These are phyloP conservation scores for Lycocerus yunnanus DNA, from an alignment of 2,888 invertebrate genomes.

Conservation along the genomic window DNA sequence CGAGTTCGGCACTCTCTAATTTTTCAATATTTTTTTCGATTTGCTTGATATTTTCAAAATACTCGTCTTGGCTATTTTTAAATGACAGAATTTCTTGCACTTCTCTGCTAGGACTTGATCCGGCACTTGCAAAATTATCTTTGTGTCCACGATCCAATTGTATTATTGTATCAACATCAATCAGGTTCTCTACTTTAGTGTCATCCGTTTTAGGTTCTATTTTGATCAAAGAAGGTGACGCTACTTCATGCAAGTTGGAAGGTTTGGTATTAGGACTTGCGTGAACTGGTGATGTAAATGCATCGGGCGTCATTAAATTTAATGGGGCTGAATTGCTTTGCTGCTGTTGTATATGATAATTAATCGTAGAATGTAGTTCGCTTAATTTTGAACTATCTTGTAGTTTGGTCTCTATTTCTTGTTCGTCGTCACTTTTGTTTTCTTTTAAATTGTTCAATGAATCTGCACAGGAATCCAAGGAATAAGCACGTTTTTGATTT, in stretches of 20 bases:
- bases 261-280: conserved; percentile 34
- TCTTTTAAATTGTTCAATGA: conserved; percentile 26
- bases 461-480: conserved; percentile 27
- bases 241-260: conserved; percentile 28
- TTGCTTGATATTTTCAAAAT: conserved; percentile 48
- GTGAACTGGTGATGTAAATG: conserved; percentile 68
- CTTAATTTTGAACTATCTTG: conserved; percentile 47
- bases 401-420: conserved; percentile 34
- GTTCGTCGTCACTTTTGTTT: conserved; percentile 35
- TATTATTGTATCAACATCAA: conserved; percentile 36
- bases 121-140: conserved; percentile 71
- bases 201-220: conserved; percentile 35
- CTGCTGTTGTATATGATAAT: conserved; percentile 50
- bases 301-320: conserved; percentile 87
- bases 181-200: conserved; percentile 42
- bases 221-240: conserved; percentile 26
- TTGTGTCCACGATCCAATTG: conserved; percentile 38
- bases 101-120: conserved; percentile 88
- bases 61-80: conserved; percentile 57
- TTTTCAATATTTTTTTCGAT: conserved; percentile 22
- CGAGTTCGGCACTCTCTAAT: conserved; percentile 18
- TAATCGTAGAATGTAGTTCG: conserved; percentile 51
- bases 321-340: conserved; percentile 56
- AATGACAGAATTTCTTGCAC: conserved; percentile 85
- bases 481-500: conserved; percentile 28